Evolutionary conservation across 2,888 invertebrate species (phyloP).

Genomic region (Morpho deidamia): DNA sequence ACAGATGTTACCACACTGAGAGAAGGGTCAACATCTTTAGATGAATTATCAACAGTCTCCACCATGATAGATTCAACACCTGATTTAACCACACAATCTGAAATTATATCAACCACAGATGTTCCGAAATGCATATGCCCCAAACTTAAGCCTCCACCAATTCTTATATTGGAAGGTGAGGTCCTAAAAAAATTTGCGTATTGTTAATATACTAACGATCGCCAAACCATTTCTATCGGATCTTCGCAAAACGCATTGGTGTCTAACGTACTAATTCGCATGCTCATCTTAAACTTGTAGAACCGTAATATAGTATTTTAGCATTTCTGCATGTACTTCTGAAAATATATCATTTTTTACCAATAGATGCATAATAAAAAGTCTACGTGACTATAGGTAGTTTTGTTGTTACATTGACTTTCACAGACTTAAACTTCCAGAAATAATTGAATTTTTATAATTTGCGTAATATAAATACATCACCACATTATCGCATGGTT

Average conservation of each 20-base stretch:
- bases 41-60: background rate
- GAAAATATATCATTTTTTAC: too few species aligned
- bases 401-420: too few species aligned
- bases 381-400: too few species aligned
- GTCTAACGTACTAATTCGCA: constrained; percentile 60
- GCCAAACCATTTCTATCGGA: constrained; percentile 47
- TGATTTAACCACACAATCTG: constrained; percentile 20
- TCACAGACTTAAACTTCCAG: too few species aligned
- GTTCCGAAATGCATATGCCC: constrained; percentile 58
- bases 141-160: constrained; percentile 79
- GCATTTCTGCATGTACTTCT: constrained; percentile 42
- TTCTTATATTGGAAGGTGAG: constrained; percentile 93
- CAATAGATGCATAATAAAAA: too few species aligned
- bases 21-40: background rate
- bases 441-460: too few species aligned
- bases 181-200: constrained; percentile 51
- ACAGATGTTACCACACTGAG: background rate
- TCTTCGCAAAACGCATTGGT: constrained; percentile 34
- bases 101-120: constrained; percentile 36
- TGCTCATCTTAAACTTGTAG: constrained; percentile 27
- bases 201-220: constrained; percentile 66
- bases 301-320: constrained; percentile 30
- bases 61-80: constrained; percentile 10
- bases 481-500: constrained; percentile 58
- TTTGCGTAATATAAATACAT: constrained; percentile 20